A percentile compares a stretch with the other conserved stretches of the same genome.
These are phyloP conservation scores for Amphimallon solstitiale DNA, from an alignment of 2,888 invertebrate genomes.

Conservation along the genomic window DNA sequence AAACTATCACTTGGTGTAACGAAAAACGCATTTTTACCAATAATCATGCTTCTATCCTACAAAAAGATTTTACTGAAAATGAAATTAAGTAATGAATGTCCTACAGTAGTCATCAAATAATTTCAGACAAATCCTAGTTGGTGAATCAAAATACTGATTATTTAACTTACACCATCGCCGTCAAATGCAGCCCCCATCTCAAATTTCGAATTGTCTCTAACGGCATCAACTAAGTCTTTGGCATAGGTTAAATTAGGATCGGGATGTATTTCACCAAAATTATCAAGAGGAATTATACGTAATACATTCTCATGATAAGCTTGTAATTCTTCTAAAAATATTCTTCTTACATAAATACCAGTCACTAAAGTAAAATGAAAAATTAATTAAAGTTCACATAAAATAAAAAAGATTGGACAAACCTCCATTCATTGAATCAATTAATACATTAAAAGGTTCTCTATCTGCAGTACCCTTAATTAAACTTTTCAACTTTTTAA, in stretches of 20 bases:
- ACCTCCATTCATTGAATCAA: conserved; percentile 97
- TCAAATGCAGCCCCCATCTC: conserved; percentile 97
- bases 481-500: conserved; percentile 77
- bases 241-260: conserved; percentile 97
- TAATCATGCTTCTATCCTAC: conserved; percentile 95
- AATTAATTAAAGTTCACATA: conserved; percentile 10
- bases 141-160: not conserved
- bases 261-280: conserved; percentile 96
- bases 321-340: conserved; percentile 88
- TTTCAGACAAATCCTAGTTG: too few species aligned
- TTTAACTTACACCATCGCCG: conserved; percentile 81
- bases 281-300: conserved; percentile 83
- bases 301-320: conserved; percentile 74
- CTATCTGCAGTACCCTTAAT: conserved; percentile 74
- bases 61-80: too few species aligned
- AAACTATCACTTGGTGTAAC: conserved; percentile 97
- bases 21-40: conserved; percentile 95
- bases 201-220: conserved; percentile 68
- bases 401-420: conserved; percentile 15
- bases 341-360: conserved; percentile 91
- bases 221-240: conserved; percentile 74
- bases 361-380: conserved; percentile 75
- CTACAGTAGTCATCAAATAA: too few species aligned
- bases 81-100: too few species aligned
- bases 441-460: conserved; percentile 83